Evolutionary conservation across 1,140 invertebrate species (phyloP).

Genomic region (Brachionus plicatilis): DNA sequence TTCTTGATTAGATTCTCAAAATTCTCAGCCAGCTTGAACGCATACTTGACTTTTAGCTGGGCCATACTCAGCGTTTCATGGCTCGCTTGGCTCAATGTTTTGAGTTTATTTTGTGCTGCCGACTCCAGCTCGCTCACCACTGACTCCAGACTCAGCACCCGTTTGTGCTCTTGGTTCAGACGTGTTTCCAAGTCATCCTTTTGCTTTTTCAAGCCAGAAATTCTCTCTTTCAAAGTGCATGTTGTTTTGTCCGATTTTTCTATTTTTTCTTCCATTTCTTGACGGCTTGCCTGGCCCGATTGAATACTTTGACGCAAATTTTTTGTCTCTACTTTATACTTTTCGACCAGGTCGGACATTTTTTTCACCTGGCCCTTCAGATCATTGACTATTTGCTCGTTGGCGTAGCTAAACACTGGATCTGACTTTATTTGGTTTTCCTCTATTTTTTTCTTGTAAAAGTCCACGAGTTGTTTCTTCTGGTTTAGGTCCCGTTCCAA

Average conservation of each 20-base stretch:
- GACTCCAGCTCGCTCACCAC: neutral
- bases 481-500: neutral
- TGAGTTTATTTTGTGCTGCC: neutral
- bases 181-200: neutral
- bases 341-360: neutral
- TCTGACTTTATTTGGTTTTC: neutral
- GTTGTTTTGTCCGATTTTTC: neutral
- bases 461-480: slow-evolving; percentile 3
- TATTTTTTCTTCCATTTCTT: neutral
- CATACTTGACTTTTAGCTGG: neutral
- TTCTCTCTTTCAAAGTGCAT: neutral
- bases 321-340: neutral
- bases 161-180: neutral
- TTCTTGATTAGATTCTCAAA: slow-evolving; percentile 11
- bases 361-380: neutral
- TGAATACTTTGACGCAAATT: neutral
- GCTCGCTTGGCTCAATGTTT: neutral
- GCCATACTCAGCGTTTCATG: neutral
- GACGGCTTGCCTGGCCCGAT: neutral
- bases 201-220: neutral
- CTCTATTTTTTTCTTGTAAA: slow-evolving; percentile 24
- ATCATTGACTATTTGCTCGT: neutral
- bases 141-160: neutral
- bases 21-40: neutral
- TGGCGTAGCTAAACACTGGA: neutral